Base-by-base conservation (phyloP, 2,888 invertebrate genomes). In the Poecilobothrus nobilitatus region DNA sequence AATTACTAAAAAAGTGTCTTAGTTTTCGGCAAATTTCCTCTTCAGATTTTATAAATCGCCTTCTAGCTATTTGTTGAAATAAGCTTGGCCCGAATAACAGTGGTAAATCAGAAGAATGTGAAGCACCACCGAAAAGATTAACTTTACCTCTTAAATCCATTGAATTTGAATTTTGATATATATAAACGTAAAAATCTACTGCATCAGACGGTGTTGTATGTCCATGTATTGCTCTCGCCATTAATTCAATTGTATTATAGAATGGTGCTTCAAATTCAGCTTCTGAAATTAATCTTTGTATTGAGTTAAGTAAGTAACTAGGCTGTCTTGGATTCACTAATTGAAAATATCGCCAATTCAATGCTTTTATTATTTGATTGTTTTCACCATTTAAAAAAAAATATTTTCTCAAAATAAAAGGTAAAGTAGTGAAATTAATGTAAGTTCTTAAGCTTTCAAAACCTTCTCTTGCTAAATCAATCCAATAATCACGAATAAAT, bases 101-200 rank as follows among this genome's bases (percentile, higher is more conserved):
- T 12, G 89, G 83, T 70, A 90, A 79, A 78, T 90, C 90, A 0
- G 88, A 84, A 7, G 89, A 87, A 73, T 89, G 88, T 0, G 86
- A 84, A n/a, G 88, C 86, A 68, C 89, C 89, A 0, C 79, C 80
- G 70, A 82, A 82, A 1, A 80, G 72, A 73, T 82, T 82, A 18
- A 76, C 73, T 41, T 78, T 78, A 44, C 82, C 82, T 1, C 82
- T 76, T 76, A 82, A 77, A 69, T 82, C 82, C 81, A 82, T 80
- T 1, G 81, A 74, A 69, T 81, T 80, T 2, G 76, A 71, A 33
- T 77, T 76, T n/a, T 81, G 79, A 70, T 80, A 81, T 12, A 80
- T 74, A 67, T 82, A 82, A 21, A 79, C 81, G 69, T 77, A 82
- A 22, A 76, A 71, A 7, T 67, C 20, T 20, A 22, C 33, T 37